These are phyloP conservation scores for Zingel zingel DNA, from an alignment of 2,113 vertebrate genomes.

Conservation along the genomic window DNA sequence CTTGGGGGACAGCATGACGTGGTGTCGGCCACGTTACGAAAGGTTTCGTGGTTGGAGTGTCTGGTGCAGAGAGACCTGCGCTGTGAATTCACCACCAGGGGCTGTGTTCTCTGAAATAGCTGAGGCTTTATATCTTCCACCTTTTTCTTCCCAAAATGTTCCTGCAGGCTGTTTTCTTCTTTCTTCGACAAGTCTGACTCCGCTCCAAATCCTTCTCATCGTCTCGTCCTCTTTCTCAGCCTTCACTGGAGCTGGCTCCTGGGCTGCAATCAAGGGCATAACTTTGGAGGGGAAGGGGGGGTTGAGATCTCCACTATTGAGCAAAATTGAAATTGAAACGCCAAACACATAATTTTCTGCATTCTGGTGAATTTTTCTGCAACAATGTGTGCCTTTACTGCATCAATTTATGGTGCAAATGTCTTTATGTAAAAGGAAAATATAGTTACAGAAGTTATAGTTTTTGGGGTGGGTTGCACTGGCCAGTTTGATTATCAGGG, in stretches of 20 bases:
- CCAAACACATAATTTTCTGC: too few species aligned
- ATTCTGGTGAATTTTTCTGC: too few species aligned
- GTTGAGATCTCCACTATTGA: too few species aligned
- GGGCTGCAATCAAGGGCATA: background rate
- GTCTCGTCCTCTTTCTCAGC: slow-evolving; percentile 18
- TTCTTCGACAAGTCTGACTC: background rate
- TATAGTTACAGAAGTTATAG: too few species aligned
- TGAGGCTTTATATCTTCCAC: slow-evolving; percentile 25
- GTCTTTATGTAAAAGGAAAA: too few species aligned
- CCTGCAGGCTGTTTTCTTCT: slow-evolving; percentile 14
- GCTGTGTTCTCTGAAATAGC: slow-evolving; percentile 11
- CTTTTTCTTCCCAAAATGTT: slow-evolving; percentile 6
- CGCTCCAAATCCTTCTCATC: slow-evolving; percentile 25
- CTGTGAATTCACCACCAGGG: slow-evolving; percentile 29
- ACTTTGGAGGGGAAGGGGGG: too few species aligned
- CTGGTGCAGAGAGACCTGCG: slow-evolving; percentile 36
- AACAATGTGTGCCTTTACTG: too few species aligned
- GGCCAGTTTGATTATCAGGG: too few species aligned
- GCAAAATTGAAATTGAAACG: too few species aligned
- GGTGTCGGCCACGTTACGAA: slow-evolving; percentile 2
- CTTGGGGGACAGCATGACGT: background rate
- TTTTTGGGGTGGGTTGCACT: too few species aligned
- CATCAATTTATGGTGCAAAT: too few species aligned
- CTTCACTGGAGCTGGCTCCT: background rate
- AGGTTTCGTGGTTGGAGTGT: slow-evolving; percentile 8